Percentiles rank a stretch among this genome's conserved stretches.
Conservation (phyloP, 2,113 vertebrate genomes). For the Cyphomyrus discorhynchus region DNA sequence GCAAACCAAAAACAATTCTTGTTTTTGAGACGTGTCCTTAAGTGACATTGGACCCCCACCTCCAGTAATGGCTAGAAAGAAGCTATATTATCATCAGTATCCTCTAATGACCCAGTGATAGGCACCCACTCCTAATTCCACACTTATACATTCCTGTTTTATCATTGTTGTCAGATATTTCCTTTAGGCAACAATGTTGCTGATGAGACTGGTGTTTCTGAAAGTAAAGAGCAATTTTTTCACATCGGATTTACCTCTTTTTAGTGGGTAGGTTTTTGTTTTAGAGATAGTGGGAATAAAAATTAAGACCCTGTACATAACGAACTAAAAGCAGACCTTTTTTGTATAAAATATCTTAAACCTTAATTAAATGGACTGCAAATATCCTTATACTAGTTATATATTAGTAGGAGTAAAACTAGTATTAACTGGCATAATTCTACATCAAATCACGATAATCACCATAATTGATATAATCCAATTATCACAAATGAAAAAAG, state of each 20-base stretch:
- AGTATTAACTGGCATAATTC: background rate
- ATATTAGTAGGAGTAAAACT: background rate
- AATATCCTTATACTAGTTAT: background rate
- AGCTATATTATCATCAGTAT: background rate
- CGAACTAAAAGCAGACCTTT: background rate
- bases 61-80: background rate
- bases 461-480: background rate
- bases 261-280: background rate
- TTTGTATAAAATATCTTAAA: background rate
- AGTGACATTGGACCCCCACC: background rate
- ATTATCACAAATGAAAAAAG: background rate
- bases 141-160: background rate
- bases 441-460: background rate
- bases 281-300: background rate
- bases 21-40: background rate
- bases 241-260: background rate
- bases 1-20: background rate
- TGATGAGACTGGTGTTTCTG: background rate
- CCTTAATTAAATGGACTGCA: background rate
- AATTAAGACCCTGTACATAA: background rate
- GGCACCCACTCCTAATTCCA: background rate
- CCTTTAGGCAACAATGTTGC: background rate
- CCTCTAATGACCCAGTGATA: background rate
- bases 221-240: background rate
- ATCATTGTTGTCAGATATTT: background rate